Conservation (phyloP, 2,888 invertebrate genomes). For the Acleris laterana region DNA sequence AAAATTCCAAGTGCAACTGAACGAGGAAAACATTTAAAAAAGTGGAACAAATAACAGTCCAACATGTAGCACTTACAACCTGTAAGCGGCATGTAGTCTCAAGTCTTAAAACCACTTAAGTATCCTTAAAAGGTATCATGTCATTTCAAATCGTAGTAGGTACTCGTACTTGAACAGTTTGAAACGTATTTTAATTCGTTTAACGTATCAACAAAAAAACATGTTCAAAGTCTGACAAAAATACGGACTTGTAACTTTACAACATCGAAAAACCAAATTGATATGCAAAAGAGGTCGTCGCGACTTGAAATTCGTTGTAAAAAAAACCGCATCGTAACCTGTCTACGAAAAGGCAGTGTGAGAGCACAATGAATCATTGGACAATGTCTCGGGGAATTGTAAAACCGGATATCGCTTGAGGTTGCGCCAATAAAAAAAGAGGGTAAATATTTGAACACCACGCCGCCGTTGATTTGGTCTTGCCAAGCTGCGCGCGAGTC, state of each 20-base stretch:
- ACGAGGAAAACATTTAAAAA: constrained; percentile 14
- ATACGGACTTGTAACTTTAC: constrained; percentile 34
- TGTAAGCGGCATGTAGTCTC: constrained; percentile 1
- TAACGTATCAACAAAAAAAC: too few species aligned
- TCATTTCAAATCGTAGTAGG: constrained; percentile 12
- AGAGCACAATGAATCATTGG: constrained; percentile 66
- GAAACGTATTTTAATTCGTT: constrained; percentile 11
- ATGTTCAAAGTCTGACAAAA: too few species aligned
- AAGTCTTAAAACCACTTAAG: not conserved
- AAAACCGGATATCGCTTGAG: constrained; percentile 42
- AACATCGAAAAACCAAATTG: constrained; percentile 45
- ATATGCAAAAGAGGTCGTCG: constrained; percentile 48
- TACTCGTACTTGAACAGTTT: constrained; percentile 7
- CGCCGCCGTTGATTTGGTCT: constrained; percentile 10
- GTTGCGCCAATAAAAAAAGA: constrained; percentile 34
- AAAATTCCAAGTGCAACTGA: constrained; percentile 4
- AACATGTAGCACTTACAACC: constrained; percentile 7
- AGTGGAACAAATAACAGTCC: not conserved
- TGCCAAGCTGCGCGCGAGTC: constrained; percentile 7
- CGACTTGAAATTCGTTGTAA: constrained; percentile 54
- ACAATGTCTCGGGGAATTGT: constrained; percentile 57
- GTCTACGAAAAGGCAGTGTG: constrained; percentile 50
- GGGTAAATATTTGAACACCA: constrained; percentile 36
- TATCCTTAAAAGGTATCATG: constrained; percentile 20
- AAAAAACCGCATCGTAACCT: constrained; percentile 48